Base-by-base conservation (phyloP, 2,888 invertebrate genomes). In the Lasioglossum pauxillum region DNA sequence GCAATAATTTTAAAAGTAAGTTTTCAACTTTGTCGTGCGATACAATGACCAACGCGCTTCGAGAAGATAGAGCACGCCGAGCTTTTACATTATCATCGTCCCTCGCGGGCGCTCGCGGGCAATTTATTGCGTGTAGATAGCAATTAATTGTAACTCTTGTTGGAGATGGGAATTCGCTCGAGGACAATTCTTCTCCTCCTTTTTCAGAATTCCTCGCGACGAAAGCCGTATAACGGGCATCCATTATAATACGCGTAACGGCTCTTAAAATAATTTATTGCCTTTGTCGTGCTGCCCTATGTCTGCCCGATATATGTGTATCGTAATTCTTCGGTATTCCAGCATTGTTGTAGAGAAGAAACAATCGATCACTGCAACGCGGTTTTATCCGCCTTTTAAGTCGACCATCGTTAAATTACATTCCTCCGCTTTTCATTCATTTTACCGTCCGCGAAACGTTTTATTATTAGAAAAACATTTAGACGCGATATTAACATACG, bases 261-360 rank as follows among this genome's bases (percentile, higher is more conserved):
- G 71, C 83, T 76, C 83, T 89, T 87, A 80, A 80, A 89, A 89
- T 74, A 85, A 92, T 90, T 91, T 86, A 89, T 91, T 71, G 78
- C 73, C n/a, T 44, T 80, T 75, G 82, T 67, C 84, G 73, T 75
- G 73, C 64, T 82, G 81, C 79, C 80, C 75, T 73, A 60, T 60
- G 71, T 35, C 46, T 31, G 67, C 81, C 19, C 82, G 75, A 87
- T 86, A 78, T 87, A 89, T 67, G 86, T 53, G 82, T 72, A 64
- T 73, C 78, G 85, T 90, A 90, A 90, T 88, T 90, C 88, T 60
- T 38, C 83, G 35, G 67, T 31, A 67, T 67, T 67, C 67, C 16
- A 35, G 38, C 23, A 69, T 69, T 38, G 38, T 69, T n/a, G 69
- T 10, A 5, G 19, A 23, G 12, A 69, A 38, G 23, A 69, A 69